Evolutionary conservation across 2,113 vertebrate species (phyloP).

Genomic region (Octodon degus): DNA sequence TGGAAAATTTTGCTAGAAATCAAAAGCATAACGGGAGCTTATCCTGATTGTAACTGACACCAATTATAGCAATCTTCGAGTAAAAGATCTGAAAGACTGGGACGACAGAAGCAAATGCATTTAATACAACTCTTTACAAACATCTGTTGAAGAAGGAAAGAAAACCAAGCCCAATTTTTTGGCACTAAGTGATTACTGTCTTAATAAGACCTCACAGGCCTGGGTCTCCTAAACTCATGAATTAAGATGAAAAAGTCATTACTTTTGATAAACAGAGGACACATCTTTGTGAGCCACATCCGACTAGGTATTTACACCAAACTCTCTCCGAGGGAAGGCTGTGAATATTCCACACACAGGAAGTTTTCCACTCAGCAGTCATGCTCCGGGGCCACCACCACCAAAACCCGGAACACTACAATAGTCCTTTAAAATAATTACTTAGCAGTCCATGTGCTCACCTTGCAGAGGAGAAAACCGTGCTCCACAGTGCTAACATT

Average conservation of each 20-base stretch:
- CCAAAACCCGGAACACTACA: not conserved
- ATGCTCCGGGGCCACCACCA: not conserved
- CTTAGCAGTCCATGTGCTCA: not conserved
- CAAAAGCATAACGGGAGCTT: conserved; percentile 70
- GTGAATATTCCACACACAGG: not conserved
- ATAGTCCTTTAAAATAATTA: conserved; percentile 28
- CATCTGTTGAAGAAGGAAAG: conserved; percentile 17
- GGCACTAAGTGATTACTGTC: conserved; percentile 24
- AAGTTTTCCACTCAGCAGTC: not conserved
- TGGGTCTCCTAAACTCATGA: conserved; percentile 47
- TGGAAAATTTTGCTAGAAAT: conserved; percentile 74
- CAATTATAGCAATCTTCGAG: conserved; percentile 69
- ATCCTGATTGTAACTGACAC: conserved; percentile 40
- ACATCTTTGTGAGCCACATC: not conserved
- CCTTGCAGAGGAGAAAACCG: not conserved
- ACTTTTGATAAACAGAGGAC: conserved; percentile 35
- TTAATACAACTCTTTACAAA: conserved; percentile 50
- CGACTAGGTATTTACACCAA: not conserved
- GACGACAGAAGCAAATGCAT: conserved; percentile 61
- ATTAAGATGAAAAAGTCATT: conserved; percentile 47
- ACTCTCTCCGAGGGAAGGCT: not conserved
- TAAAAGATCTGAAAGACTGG: conserved; percentile 58
- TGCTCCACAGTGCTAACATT: not conserved
- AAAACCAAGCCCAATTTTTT: not conserved
- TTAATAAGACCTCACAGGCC: conserved; percentile 52